These are phyloP conservation scores for Pelochelys cantorii DNA, from an alignment of 2,797 vertebrate species.

Conservation along the genomic window DNA sequence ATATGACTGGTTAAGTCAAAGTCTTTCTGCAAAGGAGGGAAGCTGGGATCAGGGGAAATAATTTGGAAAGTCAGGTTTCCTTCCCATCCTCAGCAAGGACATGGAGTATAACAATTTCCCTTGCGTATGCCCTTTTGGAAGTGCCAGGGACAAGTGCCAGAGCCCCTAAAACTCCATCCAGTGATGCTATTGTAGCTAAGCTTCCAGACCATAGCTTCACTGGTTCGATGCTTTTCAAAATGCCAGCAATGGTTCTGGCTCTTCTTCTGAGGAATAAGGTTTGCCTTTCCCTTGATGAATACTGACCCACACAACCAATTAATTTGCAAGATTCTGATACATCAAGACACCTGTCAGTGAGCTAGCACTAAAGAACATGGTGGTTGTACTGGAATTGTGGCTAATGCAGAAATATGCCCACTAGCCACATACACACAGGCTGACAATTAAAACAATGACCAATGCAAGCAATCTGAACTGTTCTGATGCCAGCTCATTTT, in stretches of 20 bases:
- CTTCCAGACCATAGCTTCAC: background rate
- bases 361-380: background rate
- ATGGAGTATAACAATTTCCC: background rate
- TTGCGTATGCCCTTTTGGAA: background rate
- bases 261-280: background rate
- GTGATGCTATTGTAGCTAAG: background rate
- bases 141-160: background rate
- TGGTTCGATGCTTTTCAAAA: background rate
- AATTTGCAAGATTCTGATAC: background rate
- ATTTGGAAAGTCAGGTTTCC: background rate
- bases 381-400: background rate
- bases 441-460: background rate
- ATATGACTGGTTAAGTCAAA: background rate
- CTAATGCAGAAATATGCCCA: background rate
- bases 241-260: background rate
- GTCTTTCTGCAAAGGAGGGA: background rate
- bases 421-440: background rate
- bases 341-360: background rate
- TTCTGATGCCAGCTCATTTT: background rate
- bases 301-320: background rate
- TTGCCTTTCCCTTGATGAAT: background rate
- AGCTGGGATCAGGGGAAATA: background rate
- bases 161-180: background rate
- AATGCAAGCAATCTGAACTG: fast-evolving
- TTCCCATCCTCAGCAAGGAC: background rate